phyloP scores from a whole-genome alignment of 2,888 invertebrate genomes.

The Heliconius erato region DNA sequence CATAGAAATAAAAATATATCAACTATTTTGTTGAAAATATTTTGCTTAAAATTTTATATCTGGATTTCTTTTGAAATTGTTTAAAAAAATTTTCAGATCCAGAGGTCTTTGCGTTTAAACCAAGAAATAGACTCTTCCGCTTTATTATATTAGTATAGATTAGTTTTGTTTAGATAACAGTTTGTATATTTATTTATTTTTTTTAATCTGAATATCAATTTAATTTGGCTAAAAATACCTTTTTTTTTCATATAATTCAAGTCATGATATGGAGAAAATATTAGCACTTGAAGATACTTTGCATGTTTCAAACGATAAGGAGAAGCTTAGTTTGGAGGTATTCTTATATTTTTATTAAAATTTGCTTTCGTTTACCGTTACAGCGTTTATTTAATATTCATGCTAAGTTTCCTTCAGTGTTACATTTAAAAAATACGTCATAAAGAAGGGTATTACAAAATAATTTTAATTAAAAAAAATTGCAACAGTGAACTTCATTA shows the following conservation, averaged over 20 bases:
- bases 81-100: too few species aligned
- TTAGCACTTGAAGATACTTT: background rate
- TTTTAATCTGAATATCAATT: background rate
- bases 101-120: too few species aligned
- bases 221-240: background rate
- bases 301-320: constrained; percentile 12
- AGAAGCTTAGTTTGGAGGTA: constrained; percentile 67
- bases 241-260: constrained; percentile 8
- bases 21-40: too few species aligned
- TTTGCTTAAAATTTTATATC: too few species aligned
- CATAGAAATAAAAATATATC: too few species aligned
- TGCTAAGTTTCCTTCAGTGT: too few species aligned
- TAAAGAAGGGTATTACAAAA: constrained; percentile 5
- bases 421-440: background rate
- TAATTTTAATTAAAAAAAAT: background rate
- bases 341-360: background rate
- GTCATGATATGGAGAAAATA: background rate
- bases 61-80: too few species aligned
- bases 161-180: too few species aligned
- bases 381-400: too few species aligned
- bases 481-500: background rate
- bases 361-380: background rate
- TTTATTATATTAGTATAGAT: too few species aligned
- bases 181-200: background rate
- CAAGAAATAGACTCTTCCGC: too few species aligned